Percentiles rank a stretch among this genome's conserved stretches.
These are phyloP conservation scores for Athalia cordata DNA, from an alignment of 2,888 invertebrate genomes.

Conservation along the genomic window DNA sequence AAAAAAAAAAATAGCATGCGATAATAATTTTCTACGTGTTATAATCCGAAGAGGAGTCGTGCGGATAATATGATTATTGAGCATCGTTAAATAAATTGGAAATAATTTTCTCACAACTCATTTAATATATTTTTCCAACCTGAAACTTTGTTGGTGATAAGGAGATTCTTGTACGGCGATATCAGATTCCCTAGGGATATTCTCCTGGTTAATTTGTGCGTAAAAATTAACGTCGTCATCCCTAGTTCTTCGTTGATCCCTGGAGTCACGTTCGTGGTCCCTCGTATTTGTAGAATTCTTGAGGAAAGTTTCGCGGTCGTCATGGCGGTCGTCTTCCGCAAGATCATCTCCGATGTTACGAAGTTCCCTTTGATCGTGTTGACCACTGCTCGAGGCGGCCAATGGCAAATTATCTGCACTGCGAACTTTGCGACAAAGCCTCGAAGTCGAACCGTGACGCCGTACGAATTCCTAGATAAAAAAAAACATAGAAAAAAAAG, in stretches of 20 bases:
- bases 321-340: conserved; percentile 54
- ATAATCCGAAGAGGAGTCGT: too few species aligned
- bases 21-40: too few species aligned
- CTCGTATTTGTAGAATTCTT: conserved; percentile 46
- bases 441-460: conserved; percentile 87
- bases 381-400: conserved; percentile 69
- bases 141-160: conserved; percentile 54
- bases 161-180: conserved; percentile 56
- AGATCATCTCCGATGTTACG: conserved; percentile 60
- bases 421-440: conserved; percentile 86
- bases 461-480: conserved; percentile 81
- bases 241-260: conserved; percentile 58
- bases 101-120: background rate
- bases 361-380: conserved; percentile 54
- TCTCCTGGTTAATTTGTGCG: conserved; percentile 66
- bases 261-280: conserved; percentile 50
- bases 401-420: conserved; percentile 82
- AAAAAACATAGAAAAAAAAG: background rate
- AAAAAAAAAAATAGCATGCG: too few species aligned
- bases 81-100: background rate
- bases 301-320: conserved; percentile 62
- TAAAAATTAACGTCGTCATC: conserved; percentile 62
- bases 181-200: conserved; percentile 61
- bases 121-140: background rate
- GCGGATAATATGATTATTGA: too few species aligned